A percentile compares a stretch with the other conserved stretches of the same genome.
phyloP scores from a whole-genome alignment of 2,888 invertebrate genomes.

The Aleiodes testaceus region DNA sequence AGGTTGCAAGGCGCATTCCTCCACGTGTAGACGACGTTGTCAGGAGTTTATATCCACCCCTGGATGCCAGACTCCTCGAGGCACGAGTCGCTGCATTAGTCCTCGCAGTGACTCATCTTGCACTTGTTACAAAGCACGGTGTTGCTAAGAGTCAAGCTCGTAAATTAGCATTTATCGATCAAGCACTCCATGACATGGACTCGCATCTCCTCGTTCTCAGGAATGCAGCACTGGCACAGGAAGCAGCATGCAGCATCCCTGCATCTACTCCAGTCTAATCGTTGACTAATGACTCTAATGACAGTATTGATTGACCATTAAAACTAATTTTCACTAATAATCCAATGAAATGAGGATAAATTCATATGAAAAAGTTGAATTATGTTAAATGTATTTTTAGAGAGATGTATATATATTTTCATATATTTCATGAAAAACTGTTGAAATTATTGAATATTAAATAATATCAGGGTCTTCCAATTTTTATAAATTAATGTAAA shows the following conservation, averaged over 20 bases:
- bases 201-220: constrained; percentile 75
- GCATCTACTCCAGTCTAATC: constrained; percentile 67
- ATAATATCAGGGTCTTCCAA: constrained; percentile 10
- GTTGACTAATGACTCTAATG: background rate
- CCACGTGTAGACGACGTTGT: constrained; percentile 83
- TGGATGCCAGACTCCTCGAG: constrained; percentile 81
- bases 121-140: constrained; percentile 78
- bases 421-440: too few species aligned
- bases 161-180: constrained; percentile 77
- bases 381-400: background rate
- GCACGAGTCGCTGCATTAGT: constrained; percentile 80
- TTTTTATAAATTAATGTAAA: background rate
- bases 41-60: constrained; percentile 81
- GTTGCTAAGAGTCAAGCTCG: constrained; percentile 73
- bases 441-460: background rate
- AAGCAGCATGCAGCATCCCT: constrained; percentile 72
- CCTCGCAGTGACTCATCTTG: constrained; percentile 80
- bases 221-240: constrained; percentile 75
- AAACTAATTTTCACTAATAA: background rate
- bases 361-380: background rate
- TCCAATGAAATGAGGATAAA: background rate
- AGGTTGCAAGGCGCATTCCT: constrained; percentile 79
- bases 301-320: constrained; percentile 11
- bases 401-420: too few species aligned
- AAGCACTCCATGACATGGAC: constrained; percentile 79